Base-by-base conservation (phyloP, 2,113 vertebrate genomes). In the Strix uralensis region DNA sequence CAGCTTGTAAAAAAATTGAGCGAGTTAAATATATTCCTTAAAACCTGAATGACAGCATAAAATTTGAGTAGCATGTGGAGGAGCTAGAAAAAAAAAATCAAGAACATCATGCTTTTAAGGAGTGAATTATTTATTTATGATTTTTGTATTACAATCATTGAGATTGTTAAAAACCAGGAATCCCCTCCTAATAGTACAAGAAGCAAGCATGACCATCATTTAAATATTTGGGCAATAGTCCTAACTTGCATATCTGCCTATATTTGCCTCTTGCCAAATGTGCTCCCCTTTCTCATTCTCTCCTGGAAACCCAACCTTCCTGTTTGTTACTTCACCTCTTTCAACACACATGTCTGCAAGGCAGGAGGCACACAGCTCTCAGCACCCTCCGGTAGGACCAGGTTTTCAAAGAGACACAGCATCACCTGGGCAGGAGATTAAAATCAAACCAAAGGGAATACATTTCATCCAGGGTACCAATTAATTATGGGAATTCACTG, bases 321-420 rank as follows among this genome's bases (percentile, higher is more conserved):
- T 67, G 22, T 74, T 77, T 58, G 40, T 46, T 72, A 38, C 26
- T 72, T 66, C 25, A 58, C 10, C 21, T 72, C 38, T 93, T 91
- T 49, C 51, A 86, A 52, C 15, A 66, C 7, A 10, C 15, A 1
- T 30, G 29, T 67, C 62, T 62, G 21, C 0, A 3, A 49, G 55
- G 46, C 82, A 67, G 59, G 38, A 81, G 69, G 75, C n/a, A 63
- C 23, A 7, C 55, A 63, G 44, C 21, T n/a, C 23, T 81, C 51
- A 29, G 42, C 16, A 70, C 42, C 51, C 52, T 55, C 10, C 0
- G 0, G 26, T 2, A 3, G 2, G 19, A 51, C 15, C 3, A 36
- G 36, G 27, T 65, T 90, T 90, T 79, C 58, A 87, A 79, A 85
- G 7, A 75, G 54, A 20, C 8, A 12, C 3, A 10, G 27, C 58